phyloP scores from a whole-genome alignment of 2,888 invertebrate species.

The Agriotes lineatus region DNA sequence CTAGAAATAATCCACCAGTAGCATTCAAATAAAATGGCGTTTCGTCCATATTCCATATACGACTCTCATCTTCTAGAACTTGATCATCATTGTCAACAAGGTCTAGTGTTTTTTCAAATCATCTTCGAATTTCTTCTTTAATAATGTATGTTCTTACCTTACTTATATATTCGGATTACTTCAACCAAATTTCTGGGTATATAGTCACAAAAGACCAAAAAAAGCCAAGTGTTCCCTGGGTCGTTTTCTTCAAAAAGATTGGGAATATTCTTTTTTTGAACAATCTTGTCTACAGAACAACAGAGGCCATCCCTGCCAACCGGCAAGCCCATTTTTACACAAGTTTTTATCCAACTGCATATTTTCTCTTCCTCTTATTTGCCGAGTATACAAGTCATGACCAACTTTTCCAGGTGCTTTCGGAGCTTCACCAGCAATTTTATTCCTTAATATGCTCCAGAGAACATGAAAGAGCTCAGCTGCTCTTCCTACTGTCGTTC shows the following conservation, averaged over 20 bases:
- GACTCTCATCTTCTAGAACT: too few species aligned
- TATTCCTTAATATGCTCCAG: constrained; percentile 25
- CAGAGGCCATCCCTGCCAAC: constrained; percentile 28
- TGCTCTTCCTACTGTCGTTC: not conserved
- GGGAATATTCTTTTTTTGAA: constrained; percentile 41
- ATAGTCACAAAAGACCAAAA: too few species aligned
- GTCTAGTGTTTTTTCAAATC: too few species aligned
- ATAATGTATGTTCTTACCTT: too few species aligned
- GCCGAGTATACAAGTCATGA: constrained; percentile 41
- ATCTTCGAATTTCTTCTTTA: too few species aligned
- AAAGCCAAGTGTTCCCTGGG: constrained; percentile 44
- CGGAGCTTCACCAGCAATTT: constrained; percentile 24
- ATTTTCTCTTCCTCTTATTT: constrained; percentile 39
- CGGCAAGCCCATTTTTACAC: constrained; percentile 47
- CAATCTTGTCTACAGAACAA: constrained; percentile 45
- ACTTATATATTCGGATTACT: too few species aligned
- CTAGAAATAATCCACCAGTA: too few species aligned
- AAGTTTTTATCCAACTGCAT: constrained; percentile 44
- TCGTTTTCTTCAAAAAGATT: not conserved
- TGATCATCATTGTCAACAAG: too few species aligned
- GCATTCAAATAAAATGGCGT: too few species aligned
- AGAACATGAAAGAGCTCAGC: constrained; percentile 24
- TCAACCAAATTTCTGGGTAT: too few species aligned
- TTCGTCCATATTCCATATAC: too few species aligned
- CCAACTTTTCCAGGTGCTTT: constrained; percentile 41